Base-by-base conservation (phyloP, 2,113 vertebrate species). In the Sander lucioperca region DNA sequence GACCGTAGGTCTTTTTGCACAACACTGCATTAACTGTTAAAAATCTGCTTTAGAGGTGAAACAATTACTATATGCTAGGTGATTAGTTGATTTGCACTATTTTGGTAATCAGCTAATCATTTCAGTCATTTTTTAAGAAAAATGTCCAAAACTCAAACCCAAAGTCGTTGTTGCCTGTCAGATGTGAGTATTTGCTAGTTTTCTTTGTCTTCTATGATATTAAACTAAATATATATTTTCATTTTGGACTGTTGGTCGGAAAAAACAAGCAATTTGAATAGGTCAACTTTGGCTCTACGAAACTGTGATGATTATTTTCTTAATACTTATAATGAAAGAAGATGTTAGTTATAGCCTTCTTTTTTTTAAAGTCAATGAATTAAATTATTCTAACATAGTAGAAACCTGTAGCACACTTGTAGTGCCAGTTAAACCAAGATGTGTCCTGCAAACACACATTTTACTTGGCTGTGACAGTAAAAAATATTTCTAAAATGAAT, bases 341-440 rank as follows among this genome's bases (percentile, higher is more conserved):
- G 5, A 5, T 54, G 3, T 33, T 19, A 57, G 23, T 14, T 23
- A 14, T 3, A 62, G 19, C 5, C 3, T 14, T 53, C 9, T 33
- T 51, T 27, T 6, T 48, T 13, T 8, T 25, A 25, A 1, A 48
- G 53, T 69, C 11, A 1, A 8, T n/a, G n/a, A 47, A 27, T 54
- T 0, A 21, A 27, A 30, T 3, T 8, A 23, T 58, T 48, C 3
- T n/a, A n/a, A 61, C 10, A 70, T 47, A 71, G n/a, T 30, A 21
- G 9, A 30, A 75, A 72, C 9, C 25, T 77, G 74, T 23, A 47
- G 47, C 45, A 33, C 72, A 53, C 27, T 16, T 70, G 53, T 27
- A 30, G 63, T 47, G 8, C 19, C n/a, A 39, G 3, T 11, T 14
- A 5, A 15, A 63, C 57, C 14, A 25, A 16, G 36, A 12, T 19